These are phyloP conservation scores for Sanderia malayensis DNA, from an alignment of 30 jellyfish, hydroid and myxozoan genomes.

Conservation along the genomic window DNA sequence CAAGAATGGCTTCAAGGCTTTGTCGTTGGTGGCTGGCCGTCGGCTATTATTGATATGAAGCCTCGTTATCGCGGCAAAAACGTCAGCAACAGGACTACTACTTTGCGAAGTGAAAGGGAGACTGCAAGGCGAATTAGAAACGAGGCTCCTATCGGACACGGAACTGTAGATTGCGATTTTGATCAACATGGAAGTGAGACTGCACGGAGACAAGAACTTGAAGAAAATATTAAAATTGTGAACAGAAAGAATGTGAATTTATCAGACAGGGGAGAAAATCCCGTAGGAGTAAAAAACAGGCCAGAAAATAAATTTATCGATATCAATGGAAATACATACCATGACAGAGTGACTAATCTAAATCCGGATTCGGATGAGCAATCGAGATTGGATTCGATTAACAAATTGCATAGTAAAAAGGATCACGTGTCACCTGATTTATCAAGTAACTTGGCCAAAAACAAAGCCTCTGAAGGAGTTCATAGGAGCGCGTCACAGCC, in stretches of 20 bases:
- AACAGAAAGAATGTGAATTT: background rate
- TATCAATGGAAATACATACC: background rate
- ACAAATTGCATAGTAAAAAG: background rate
- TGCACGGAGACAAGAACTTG: background rate
- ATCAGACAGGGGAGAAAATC: no score
- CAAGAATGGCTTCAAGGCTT: conserved; percentile 51
- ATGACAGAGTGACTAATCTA: background rate
- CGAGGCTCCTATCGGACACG: background rate
- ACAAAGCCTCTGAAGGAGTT: background rate
- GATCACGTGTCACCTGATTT: background rate
- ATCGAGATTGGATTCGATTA: background rate
- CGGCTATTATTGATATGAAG: conserved; percentile 39
- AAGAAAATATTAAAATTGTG: background rate
- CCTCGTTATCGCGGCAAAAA: conserved; percentile 27
- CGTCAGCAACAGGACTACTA: background rate
- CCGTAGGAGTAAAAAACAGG: background rate
- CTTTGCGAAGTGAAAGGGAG: background rate
- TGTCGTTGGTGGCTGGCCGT: conserved; percentile 46
- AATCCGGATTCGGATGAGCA: background rate
- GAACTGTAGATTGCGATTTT: background rate
- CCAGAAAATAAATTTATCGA: background rate
- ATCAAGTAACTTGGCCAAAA: background rate
- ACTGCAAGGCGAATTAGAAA: background rate
- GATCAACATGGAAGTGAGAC: background rate
- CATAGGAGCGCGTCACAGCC: conserved; percentile 6